Evolutionary conservation across 1,140 invertebrate species (phyloP).

Genomic region (Andricus grossulariae): DNA sequence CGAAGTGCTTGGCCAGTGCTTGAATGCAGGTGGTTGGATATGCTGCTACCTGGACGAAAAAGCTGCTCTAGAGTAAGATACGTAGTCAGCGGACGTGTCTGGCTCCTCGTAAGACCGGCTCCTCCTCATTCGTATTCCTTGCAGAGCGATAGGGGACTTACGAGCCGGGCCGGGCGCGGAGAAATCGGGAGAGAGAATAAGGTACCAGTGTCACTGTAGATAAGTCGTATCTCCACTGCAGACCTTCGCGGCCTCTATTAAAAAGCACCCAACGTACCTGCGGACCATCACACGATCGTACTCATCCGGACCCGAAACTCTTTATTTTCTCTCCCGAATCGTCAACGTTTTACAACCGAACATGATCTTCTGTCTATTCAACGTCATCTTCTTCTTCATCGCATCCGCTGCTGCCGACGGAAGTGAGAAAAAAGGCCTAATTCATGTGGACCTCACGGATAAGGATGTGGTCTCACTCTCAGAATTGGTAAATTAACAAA

Average conservation of each 20-base stretch:
- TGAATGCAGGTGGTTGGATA: not conserved
- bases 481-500: conserved; percentile 50
- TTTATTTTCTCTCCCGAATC: not conserved
- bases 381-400: conserved; percentile 6
- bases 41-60: not conserved
- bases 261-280: conserved; percentile 11
- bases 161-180: not conserved
- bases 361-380: conserved; percentile 16
- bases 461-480: conserved; percentile 47
- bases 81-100: not conserved
- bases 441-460: conserved; percentile 43
- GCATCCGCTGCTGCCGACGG: conserved; percentile 51
- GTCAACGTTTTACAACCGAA: conserved; percentile 4
- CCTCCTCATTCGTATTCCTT: conserved; percentile 32
- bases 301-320: conserved; percentile 23
- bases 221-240: conserved; percentile 44
- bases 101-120: conserved; percentile 18
- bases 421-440: conserved; percentile 32
- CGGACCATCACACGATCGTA: conserved; percentile 8
- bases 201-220: conserved; percentile 35
- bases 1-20: not conserved
- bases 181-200: conserved; percentile 19
- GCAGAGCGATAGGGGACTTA: conserved; percentile 15
- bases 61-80: conserved; percentile 26
- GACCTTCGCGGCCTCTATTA: conserved; percentile 41